Percentiles rank a stretch among this genome's conserved stretches.
These are phyloP conservation scores for Acronicta alni DNA, from an alignment of 2,888 invertebrate species.

Conservation along the genomic window DNA sequence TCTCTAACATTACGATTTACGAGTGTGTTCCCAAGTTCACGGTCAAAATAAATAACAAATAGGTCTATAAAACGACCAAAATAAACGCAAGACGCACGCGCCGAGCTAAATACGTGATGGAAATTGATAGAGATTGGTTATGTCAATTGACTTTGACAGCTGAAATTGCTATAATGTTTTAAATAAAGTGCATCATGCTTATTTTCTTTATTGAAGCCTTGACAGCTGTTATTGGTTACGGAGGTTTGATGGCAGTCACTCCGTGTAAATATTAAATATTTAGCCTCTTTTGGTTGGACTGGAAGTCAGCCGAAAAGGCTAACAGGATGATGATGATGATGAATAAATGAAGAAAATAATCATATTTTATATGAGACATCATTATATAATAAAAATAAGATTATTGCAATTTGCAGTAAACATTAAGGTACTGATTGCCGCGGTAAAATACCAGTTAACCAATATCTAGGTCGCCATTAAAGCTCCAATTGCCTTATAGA, in stretches of 20 bases:
- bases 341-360: no score
- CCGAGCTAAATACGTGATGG: constrained; percentile 45
- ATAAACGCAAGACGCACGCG: constrained; percentile 58
- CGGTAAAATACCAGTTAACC: constrained; percentile 1
- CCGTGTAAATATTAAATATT: no score
- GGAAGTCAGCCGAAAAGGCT: no score
- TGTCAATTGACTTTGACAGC: constrained; percentile 30
- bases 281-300: no score
- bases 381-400: background rate
- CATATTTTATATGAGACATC: no score
- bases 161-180: constrained; percentile 6
- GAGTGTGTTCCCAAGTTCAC: constrained; percentile 63
- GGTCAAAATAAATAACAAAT: constrained; percentile 57
- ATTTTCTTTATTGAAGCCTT: background rate
- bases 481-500: constrained; percentile 12
- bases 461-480: constrained; percentile 1
- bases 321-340: no score
- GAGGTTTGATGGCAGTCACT: no score
- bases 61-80: constrained; percentile 41
- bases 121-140: constrained; percentile 31
- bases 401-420: background rate
- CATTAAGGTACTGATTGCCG: background rate
- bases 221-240: no score
- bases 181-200: background rate
- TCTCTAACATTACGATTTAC: constrained; percentile 45